Evolutionary conservation across 2,888 invertebrate species (phyloP).

Genomic region (Drosophila percnosoma): DNA sequence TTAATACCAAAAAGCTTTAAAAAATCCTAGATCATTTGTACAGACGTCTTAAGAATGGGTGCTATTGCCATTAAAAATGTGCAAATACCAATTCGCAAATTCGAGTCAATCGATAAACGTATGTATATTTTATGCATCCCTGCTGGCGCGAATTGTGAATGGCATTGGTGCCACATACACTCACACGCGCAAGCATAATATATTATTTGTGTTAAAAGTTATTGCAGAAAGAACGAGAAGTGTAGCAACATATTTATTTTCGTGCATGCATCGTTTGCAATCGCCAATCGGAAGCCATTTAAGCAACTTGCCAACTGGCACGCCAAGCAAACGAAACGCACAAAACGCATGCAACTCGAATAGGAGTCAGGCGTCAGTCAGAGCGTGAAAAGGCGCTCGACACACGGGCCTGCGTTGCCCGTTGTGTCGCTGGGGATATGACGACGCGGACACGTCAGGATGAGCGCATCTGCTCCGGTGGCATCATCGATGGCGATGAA

Average conservation of each 20-base stretch:
- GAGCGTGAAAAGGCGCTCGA: conserved; percentile 47
- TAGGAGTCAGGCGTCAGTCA: conserved; percentile 50
- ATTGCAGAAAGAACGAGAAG: conserved; percentile 55
- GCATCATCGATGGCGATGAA: conserved; percentile 48
- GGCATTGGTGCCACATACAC: conserved; percentile 59
- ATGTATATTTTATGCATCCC: conserved; percentile 28
- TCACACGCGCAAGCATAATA: conserved; percentile 64
- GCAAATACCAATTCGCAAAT: conserved; percentile 4
- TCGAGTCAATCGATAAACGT: conserved; percentile 34
- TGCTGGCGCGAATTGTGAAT: conserved; percentile 36
- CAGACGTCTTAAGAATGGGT: neutral
- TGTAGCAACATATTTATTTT: conserved; percentile 47
- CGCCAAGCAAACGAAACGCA: conserved; percentile 11
- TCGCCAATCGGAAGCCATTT: conserved; percentile 13
- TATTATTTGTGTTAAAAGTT: conserved; percentile 65
- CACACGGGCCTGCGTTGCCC: conserved; percentile 26
- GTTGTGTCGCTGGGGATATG: conserved; percentile 54
- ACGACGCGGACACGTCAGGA: conserved; percentile 70
- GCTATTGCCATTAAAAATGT: neutral
- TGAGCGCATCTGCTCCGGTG: conserved; percentile 58
- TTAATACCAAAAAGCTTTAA: neutral
- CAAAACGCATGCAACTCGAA: conserved; percentile 59
- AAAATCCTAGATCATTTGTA: neutral
- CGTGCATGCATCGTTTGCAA: conserved; percentile 24
- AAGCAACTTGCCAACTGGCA: conserved; percentile 15